These are phyloP conservation scores for Dendrolimus kikuchii DNA, from an alignment of 1,140 invertebrate genomes.

Conservation along the genomic window DNA sequence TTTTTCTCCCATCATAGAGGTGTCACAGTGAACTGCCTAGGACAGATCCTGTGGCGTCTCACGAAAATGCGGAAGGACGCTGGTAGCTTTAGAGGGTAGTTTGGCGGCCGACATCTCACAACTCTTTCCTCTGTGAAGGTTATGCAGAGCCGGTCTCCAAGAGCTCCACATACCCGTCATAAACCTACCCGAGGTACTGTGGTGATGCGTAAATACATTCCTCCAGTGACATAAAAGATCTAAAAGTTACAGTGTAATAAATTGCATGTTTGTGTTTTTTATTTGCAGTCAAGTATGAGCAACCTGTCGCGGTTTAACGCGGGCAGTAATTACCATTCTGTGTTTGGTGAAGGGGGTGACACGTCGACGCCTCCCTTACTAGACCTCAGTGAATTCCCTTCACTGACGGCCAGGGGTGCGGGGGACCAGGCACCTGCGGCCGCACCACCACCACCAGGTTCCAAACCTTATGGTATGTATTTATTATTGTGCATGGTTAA, in stretches of 20 bases:
- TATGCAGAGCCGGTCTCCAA: too few relatives aligned
- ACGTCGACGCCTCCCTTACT: conserved; percentile 86
- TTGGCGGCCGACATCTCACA: too few relatives aligned
- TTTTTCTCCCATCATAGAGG: too few relatives aligned
- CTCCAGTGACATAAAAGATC: too few relatives aligned
- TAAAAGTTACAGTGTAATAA: not conserved
- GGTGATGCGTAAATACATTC: too few relatives aligned
- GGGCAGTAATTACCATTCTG: conserved; percentile 76
- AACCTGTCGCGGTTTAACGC: conserved; percentile 57
- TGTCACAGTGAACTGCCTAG: too few relatives aligned
- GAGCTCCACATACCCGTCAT: too few relatives aligned
- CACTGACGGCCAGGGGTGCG: conserved; percentile 82
- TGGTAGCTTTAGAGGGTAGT: too few relatives aligned
- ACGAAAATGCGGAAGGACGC: too few relatives aligned
- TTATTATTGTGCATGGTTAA: not conserved
- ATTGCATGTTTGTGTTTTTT: conserved; percentile 1
- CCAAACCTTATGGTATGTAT: conserved; percentile 87
- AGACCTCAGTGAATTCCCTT: conserved; percentile 93
- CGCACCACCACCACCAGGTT: conserved; percentile 88
- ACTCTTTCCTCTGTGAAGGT: too few relatives aligned
- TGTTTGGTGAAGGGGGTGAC: conserved; percentile 79
- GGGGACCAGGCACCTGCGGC: conserved; percentile 79
- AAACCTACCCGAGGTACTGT: too few relatives aligned
- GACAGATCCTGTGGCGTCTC: too few relatives aligned
- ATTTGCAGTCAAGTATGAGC: conserved; percentile 55